Conservation (phyloP, 2,113 vertebrate species). For the Thymallus thymallus region DNA sequence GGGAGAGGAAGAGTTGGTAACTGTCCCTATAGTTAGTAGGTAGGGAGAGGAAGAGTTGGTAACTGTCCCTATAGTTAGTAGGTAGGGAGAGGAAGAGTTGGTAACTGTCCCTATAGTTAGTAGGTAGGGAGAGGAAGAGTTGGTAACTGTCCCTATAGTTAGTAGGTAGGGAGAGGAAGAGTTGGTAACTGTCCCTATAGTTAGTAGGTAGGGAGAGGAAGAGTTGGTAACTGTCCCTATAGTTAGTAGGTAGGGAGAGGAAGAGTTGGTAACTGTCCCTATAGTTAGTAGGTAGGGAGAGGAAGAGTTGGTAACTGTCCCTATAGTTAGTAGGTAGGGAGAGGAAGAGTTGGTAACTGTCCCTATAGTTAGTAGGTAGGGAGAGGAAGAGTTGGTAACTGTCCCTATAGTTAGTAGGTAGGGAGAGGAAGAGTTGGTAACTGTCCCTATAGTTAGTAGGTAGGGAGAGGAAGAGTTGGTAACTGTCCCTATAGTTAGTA, state of each 20-base stretch:
- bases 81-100: not conserved
- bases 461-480: not conserved
- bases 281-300: not conserved
- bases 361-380: not conserved
- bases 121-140: not conserved
- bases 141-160: not conserved
- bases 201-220: not conserved
- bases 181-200: not conserved
- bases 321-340: not conserved
- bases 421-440: not conserved
- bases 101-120: not conserved
- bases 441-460: not conserved
- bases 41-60: not conserved
- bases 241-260: not conserved
- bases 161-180: not conserved
- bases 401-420: not conserved
- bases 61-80: not conserved
- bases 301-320: slow-evolving; percentile 1
- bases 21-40: not conserved
- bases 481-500: not conserved
- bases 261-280: not conserved
- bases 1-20: not conserved
- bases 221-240: not conserved
- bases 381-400: slow-evolving; percentile 2
- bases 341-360: slow-evolving; percentile 1